Evolutionary conservation across 2,888 invertebrate species (phyloP).

Genomic region (Xestia xanthographa): DNA sequence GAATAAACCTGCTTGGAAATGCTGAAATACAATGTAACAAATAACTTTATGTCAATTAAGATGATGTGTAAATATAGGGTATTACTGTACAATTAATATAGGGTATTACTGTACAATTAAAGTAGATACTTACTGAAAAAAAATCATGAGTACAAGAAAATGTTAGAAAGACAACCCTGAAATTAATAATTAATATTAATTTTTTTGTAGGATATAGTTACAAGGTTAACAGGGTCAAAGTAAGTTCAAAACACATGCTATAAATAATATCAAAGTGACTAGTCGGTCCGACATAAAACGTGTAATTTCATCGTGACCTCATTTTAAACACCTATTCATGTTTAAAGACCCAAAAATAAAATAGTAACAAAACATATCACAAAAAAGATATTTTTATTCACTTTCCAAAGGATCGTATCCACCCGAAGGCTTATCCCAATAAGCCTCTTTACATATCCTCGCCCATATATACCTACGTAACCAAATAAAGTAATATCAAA

Average conservation of each 20-base stretch:
- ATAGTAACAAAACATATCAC: conserved; percentile 59
- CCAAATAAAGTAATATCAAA: conserved; percentile 83
- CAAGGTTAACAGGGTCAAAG: not conserved
- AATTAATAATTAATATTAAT: not conserved
- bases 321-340: conserved; percentile 10
- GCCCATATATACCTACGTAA: conserved; percentile 73
- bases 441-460: conserved; percentile 75
- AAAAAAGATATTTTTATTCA: conserved; percentile 70
- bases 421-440: conserved; percentile 71
- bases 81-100: too few species aligned
- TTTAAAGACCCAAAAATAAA: conserved; percentile 28
- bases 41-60: too few species aligned
- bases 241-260: not conserved
- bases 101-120: too few species aligned
- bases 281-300: not conserved
- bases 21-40: not conserved
- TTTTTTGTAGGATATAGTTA: not conserved
- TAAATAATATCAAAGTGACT: not conserved
- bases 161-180: not conserved
- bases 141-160: too few species aligned
- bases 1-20: too few species aligned
- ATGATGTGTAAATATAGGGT: too few species aligned
- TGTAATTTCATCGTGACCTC: conserved; percentile 8
- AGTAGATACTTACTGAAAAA: too few species aligned
- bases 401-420: conserved; percentile 67